These are phyloP conservation scores for Cinclus cinclus DNA, from an alignment of 2,113 vertebrate genomes.

Conservation along the genomic window DNA sequence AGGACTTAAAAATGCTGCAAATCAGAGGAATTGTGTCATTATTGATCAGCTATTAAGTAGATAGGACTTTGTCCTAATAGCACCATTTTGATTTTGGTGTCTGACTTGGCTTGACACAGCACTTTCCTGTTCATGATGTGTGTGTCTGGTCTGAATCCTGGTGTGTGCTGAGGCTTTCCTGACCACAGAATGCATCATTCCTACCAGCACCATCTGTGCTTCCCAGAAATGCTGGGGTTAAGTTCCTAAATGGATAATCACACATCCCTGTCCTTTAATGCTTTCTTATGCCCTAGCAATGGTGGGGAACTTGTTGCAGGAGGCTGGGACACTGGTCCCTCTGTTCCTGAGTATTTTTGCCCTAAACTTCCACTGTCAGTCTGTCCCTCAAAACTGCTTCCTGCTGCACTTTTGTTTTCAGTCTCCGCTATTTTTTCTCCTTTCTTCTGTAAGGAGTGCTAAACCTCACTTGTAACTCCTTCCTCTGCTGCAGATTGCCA, in stretches of 20 bases:
- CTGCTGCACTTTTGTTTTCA: background rate
- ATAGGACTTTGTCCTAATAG: background rate
- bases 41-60: background rate
- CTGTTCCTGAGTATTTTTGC: background rate
- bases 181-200: background rate
- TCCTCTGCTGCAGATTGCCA: constrained; percentile 4
- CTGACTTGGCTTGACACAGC: background rate
- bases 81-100: background rate
- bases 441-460: background rate
- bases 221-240: background rate
- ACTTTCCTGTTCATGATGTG: background rate
- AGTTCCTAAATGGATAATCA: rapidly evolving
- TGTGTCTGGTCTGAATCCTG: background rate
- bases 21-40: background rate
- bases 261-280: background rate
- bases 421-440: background rate
- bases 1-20: background rate
- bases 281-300: background rate
- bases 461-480: background rate
- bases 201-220: background rate
- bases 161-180: background rate
- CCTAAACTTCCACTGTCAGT: background rate
- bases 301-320: background rate
- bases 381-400: background rate
- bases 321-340: background rate